Conservation (phyloP, 2,888 invertebrate genomes). For the Fragum whitleyi region DNA sequence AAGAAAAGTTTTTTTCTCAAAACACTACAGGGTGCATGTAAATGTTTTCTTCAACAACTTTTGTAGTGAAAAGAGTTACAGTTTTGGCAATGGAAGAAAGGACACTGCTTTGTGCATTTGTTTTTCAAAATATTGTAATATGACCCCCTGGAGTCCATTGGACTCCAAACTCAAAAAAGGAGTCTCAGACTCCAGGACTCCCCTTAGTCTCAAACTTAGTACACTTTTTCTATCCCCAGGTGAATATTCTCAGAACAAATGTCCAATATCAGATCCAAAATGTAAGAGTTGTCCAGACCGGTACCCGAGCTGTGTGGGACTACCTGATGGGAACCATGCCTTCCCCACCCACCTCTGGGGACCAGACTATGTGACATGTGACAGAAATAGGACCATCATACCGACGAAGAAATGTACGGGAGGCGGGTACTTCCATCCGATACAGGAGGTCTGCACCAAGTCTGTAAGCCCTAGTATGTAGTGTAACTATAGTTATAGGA, state of each 20-base stretch:
- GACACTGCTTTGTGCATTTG: too few species aligned
- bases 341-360: conserved; percentile 57
- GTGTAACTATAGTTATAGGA: too few species aligned
- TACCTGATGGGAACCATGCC: conserved; percentile 54
- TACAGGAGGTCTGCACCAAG: conserved; percentile 37
- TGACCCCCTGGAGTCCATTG: too few species aligned
- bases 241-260: conserved; percentile 64
- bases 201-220: too few species aligned
- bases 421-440: conserved; percentile 59
- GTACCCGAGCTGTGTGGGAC: conserved; percentile 61
- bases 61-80: too few species aligned
- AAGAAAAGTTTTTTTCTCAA: too few species aligned
- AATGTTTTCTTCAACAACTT: too few species aligned
- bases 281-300: conserved; percentile 57
- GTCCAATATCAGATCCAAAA: conserved; percentile 13
- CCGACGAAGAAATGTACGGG: conserved; percentile 40
- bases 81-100: too few species aligned
- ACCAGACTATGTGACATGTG: conserved; percentile 58
- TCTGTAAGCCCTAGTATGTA: conserved; percentile 42
- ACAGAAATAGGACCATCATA: conserved; percentile 58
- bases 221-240: conserved; percentile 52
- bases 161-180: too few species aligned
- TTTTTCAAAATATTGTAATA: too few species aligned
- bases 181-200: too few species aligned
- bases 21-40: too few species aligned